A percentile compares a stretch with the other conserved stretches of the same genome.
Conservation (phyloP, 2,888 invertebrate species). For the Pilophorus perplexus region DNA sequence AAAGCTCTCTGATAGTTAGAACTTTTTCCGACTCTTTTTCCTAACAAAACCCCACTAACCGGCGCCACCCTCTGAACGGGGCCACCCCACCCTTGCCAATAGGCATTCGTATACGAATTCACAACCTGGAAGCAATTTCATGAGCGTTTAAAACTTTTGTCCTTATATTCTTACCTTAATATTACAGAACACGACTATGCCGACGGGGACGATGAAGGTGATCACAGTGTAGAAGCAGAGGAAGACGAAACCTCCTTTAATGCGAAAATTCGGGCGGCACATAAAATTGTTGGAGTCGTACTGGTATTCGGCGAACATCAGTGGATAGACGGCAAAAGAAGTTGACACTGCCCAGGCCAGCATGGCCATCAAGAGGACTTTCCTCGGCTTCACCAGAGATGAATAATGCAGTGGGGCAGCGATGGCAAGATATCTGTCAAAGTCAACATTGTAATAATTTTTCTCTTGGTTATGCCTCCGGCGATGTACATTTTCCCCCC, state of each 20-base stretch:
- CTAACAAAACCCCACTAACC: no score
- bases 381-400: conserved; percentile 69
- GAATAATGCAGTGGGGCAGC: conserved; percentile 77
- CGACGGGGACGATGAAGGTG: conserved; percentile 65
- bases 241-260: conserved; percentile 61
- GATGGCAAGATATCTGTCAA: conserved; percentile 66
- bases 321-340: conserved; percentile 60
- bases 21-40: no score
- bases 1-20: no score
- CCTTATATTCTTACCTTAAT: conserved; percentile 57
- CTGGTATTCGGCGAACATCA: conserved; percentile 57
- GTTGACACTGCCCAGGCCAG: conserved; percentile 63
- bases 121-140: no score
- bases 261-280: conserved; percentile 64
- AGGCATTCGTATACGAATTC: no score
- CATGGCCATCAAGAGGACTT: conserved; percentile 66
- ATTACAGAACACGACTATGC: conserved; percentile 69
- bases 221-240: conserved; percentile 64
- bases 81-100: no score
- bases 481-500: no score
- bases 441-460: background rate
- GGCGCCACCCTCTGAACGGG: no score
- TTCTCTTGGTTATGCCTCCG: background rate
- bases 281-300: background rate
- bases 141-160: no score